Percentiles rank a stretch among this genome's conserved stretches.
These are phyloP conservation scores for Lepilemur septentrionalis DNA, from an alignment of 2,797 vertebrate genomes.

Conservation along the genomic window DNA sequence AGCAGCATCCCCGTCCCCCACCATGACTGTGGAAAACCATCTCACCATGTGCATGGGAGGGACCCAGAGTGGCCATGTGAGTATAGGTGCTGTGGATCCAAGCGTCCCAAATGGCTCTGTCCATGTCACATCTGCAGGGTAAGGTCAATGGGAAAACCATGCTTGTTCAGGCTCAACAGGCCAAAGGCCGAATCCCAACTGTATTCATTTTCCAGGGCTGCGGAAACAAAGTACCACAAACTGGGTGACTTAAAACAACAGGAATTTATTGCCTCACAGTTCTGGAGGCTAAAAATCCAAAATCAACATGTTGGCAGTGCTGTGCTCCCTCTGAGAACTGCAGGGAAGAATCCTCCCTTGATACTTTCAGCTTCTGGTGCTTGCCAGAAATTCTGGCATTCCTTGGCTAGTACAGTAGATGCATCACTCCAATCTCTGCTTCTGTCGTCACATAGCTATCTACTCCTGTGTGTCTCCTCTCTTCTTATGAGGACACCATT, in stretches of 20 bases:
- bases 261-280: not conserved
- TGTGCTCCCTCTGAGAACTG: too few species aligned
- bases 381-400: not conserved
- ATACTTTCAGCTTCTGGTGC: not conserved
- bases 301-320: not conserved
- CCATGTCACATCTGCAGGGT: not conserved
- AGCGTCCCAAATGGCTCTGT: not conserved
- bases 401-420: not conserved
- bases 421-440: fast-evolving
- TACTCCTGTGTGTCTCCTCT: not conserved
- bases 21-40: not conserved
- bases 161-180: not conserved
- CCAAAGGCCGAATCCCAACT: not conserved
- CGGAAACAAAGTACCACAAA: not conserved
- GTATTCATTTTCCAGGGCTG: not conserved
- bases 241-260: not conserved
- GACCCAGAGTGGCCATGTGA: not conserved
- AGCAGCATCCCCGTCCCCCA: not conserved
- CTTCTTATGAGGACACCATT: not conserved
- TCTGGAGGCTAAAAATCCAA: not conserved
- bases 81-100: too few species aligned
- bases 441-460: not conserved
- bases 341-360: not conserved
- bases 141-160: not conserved
- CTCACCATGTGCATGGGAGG: fast-evolving